Conservation (phyloP, 2,888 invertebrate genomes). For the Meganola albula region DNA sequence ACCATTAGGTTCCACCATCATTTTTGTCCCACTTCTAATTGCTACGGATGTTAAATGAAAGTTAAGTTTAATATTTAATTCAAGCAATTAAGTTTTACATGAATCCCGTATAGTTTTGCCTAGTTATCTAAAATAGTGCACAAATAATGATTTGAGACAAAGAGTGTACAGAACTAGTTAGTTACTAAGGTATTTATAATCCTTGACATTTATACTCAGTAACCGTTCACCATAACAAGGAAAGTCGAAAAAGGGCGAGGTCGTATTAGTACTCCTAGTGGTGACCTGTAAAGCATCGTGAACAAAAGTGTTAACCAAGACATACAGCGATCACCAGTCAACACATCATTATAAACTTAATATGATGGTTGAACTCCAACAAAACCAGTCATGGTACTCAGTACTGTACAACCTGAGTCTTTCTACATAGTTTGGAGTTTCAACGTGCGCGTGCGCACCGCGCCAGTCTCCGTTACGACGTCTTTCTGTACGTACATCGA, state of each 20-base stretch:
- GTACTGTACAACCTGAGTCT: slow-evolving; percentile 44
- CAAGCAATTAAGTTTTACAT: too few species aligned
- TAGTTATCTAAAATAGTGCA: too few species aligned
- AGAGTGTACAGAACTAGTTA: too few species aligned
- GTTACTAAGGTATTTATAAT: too few species aligned
- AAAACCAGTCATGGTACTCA: slow-evolving; percentile 58
- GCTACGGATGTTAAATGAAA: too few species aligned
- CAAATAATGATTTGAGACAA: too few species aligned
- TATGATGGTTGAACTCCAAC: slow-evolving; percentile 36
- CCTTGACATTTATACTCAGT: slow-evolving; percentile 27
- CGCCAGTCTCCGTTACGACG: slow-evolving; percentile 58
- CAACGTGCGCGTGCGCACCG: slow-evolving; percentile 29
- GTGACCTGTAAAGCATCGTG: slow-evolving; percentile 20
- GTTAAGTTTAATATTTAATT: too few species aligned
- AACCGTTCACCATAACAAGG: slow-evolving; percentile 15
- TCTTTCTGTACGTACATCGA: slow-evolving; percentile 37
- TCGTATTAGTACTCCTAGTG: slow-evolving; percentile 10
- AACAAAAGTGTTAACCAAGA: slow-evolving; percentile 14
- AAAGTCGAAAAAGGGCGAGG: slow-evolving; percentile 33
- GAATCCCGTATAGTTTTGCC: too few species aligned
- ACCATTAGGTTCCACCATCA: too few species aligned
- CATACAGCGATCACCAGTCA: slow-evolving; percentile 39
- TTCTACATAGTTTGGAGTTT: slow-evolving; percentile 26
- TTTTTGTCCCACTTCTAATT: too few species aligned
- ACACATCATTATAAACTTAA: slow-evolving; percentile 41